Percentiles rank a stretch among this genome's conserved stretches.
Evolutionary conservation across 2,888 invertebrate species (phyloP).

Genomic region (Gastracanthus pulcherrimus): DNA sequence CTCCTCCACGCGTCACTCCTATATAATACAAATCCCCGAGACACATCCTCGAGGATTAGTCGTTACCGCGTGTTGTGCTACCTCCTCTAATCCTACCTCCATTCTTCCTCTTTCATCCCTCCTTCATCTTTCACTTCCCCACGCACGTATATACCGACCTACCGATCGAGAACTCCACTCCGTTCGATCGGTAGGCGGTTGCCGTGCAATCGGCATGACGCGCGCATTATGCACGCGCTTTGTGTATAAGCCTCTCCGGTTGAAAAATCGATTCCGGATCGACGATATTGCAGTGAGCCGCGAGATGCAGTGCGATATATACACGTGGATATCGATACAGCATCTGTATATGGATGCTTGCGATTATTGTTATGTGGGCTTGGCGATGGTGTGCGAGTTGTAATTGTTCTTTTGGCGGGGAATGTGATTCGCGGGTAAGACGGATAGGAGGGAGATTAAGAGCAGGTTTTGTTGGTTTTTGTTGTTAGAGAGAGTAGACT

Average conservation of each 20-base stretch:
- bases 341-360: background rate
- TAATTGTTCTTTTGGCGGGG: slow-evolving; percentile 23
- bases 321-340: background rate
- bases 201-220: slow-evolving; percentile 13
- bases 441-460: background rate
- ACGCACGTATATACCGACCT: too few relatives aligned
- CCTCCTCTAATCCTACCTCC: background rate
- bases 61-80: too few relatives aligned
- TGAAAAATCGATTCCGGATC: slow-evolving; percentile 23
- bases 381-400: too few relatives aligned
- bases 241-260: background rate
- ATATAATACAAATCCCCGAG: too few relatives aligned
- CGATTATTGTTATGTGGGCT: too few relatives aligned
- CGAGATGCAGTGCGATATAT: background rate
- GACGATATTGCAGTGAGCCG: background rate
- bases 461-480: background rate
- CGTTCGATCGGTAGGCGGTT: slow-evolving; percentile 6
- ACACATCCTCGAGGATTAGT: slow-evolving; percentile 26
- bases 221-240: slow-evolving; percentile 5
- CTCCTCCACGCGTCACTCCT: too few relatives aligned
- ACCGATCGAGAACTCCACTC: background rate
- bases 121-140: background rate
- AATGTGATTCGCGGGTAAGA: background rate
- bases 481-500: background rate
- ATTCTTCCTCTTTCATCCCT: background rate